phyloP scores from a whole-genome alignment of 2,888 invertebrate species.

The Mantis religiosa region DNA sequence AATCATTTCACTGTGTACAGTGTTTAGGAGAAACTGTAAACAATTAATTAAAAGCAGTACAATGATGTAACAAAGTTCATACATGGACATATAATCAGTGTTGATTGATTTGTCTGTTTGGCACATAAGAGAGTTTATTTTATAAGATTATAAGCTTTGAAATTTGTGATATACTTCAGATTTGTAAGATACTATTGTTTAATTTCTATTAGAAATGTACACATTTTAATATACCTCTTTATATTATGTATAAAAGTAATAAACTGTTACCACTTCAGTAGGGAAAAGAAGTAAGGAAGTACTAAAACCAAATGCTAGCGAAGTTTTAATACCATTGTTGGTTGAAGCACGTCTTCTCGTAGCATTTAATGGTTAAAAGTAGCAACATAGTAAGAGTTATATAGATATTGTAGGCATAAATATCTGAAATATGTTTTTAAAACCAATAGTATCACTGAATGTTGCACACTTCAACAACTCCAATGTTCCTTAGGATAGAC shows the following conservation, averaged over 20 bases:
- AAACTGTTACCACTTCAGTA: not conserved
- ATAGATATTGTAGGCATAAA: too few relatives aligned
- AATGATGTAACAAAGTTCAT: not conserved
- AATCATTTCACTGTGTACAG: not conserved
- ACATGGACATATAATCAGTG: too few relatives aligned
- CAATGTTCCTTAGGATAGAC: too few relatives aligned
- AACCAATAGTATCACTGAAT: too few relatives aligned
- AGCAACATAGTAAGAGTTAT: too few relatives aligned
- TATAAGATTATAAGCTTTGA: not conserved
- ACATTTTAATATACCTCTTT: not conserved
- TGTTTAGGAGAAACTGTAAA: not conserved
- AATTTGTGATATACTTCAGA: not conserved
- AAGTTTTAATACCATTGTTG: too few relatives aligned
- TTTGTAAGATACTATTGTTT: not conserved
- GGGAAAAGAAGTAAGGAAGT: too few relatives aligned
- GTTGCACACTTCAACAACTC: too few relatives aligned
- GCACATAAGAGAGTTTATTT: not conserved
- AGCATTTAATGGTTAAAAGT: too few relatives aligned
- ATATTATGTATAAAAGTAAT: not conserved
- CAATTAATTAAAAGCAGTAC: not conserved
- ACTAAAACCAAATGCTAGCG: too few relatives aligned
- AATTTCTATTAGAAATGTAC: not conserved
- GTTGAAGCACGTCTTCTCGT: too few relatives aligned
- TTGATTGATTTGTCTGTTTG: not conserved
- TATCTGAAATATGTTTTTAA: too few relatives aligned